Evolutionary conservation across 2,888 invertebrate species (phyloP).

Genomic region (Omphaloscelis lunosa): DNA sequence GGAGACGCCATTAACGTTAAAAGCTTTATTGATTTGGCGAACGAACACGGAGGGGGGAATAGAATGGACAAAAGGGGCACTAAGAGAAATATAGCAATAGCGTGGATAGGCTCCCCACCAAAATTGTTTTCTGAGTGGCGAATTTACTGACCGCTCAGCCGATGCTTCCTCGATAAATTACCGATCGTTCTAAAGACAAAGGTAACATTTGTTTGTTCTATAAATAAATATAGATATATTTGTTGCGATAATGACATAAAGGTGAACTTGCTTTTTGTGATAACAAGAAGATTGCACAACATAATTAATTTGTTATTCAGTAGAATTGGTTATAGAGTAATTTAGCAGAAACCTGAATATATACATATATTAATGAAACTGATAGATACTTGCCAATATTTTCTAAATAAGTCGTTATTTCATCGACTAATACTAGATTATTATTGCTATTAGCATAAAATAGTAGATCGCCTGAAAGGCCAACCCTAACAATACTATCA

Average conservation of each 20-base stretch:
- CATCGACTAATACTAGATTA: neutral
- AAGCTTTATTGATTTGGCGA: conserved; percentile 84
- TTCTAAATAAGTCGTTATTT: conserved; percentile 1
- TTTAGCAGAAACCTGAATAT: conserved; percentile 5
- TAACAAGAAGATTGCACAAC: neutral
- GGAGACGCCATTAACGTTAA: conserved; percentile 76
- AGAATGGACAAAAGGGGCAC: conserved; percentile 52
- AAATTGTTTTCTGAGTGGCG: conserved; percentile 42
- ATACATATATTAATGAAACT: conserved; percentile 21
- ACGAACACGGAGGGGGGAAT: conserved; percentile 65
- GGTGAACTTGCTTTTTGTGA: neutral
- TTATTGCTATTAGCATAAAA: conserved; percentile 23
- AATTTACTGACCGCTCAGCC: conserved; percentile 39
- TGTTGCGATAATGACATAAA: conserved; percentile 1
- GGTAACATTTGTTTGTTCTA: conserved; percentile 16
- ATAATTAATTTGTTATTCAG: neutral
- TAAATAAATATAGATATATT: conserved; percentile 8
- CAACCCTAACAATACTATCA: conserved; percentile 59
- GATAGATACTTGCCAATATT: neutral
- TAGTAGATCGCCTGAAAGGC: conserved; percentile 32
- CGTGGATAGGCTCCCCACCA: conserved; percentile 31
- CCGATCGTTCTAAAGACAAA: conserved; percentile 10
- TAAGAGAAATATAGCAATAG: conserved; percentile 52
- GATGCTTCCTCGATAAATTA: conserved; percentile 21
- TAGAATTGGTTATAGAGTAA: neutral